Conservation (phyloP, 2,113 vertebrate genomes). For the Pluvialis apricaria region DNA sequence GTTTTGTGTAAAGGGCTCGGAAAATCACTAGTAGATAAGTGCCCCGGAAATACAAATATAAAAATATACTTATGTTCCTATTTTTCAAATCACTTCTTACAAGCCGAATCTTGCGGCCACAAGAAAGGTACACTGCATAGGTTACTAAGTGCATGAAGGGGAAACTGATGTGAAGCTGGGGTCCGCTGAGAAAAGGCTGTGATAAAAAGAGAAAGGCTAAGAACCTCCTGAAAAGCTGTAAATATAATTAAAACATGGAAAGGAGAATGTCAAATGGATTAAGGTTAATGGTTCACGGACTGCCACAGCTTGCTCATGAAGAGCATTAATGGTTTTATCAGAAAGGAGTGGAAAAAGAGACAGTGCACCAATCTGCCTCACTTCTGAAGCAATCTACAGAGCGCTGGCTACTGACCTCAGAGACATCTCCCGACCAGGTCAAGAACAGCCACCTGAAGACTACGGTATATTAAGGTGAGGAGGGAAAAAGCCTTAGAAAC, state of each 20-base stretch:
- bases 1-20: not conserved
- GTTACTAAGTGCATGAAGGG: not conserved
- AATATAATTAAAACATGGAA: constrained; percentile 37
- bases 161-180: not conserved
- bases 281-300: not conserved
- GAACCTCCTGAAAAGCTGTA: not conserved
- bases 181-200: not conserved
- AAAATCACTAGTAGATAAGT: not conserved
- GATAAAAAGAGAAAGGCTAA: not conserved
- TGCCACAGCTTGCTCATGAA: not conserved
- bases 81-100: not conserved
- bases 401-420: not conserved
- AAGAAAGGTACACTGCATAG: not conserved
- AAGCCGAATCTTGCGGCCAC: not conserved
- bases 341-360: not conserved
- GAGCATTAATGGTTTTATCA: constrained; percentile 6
- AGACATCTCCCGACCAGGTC: not conserved
- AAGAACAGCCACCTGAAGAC: not conserved
- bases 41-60: not conserved
- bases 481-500: not conserved
- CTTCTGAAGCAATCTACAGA: not conserved
- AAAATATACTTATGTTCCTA: not conserved
- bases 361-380: not conserved
- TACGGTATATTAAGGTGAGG: not conserved
- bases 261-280: constrained; percentile 19